Evolutionary conservation across 2,888 invertebrate species (phyloP), one percentile per base, ranked within the genome.

Genomic region (Coelopa pilipes): DNA sequence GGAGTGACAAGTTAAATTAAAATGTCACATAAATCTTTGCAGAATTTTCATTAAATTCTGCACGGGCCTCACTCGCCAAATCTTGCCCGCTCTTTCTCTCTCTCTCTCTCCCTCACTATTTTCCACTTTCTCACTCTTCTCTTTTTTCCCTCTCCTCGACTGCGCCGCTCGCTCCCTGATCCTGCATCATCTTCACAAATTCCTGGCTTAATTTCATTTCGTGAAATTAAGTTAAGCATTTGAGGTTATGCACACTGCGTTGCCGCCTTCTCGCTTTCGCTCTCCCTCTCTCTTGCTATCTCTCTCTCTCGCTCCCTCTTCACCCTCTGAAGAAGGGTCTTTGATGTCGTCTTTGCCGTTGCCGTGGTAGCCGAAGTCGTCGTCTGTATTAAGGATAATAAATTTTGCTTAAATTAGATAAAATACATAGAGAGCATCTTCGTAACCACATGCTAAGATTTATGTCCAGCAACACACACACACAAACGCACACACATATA

Each of bases 1-100:
- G 57, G 19, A 69, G 21, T 57, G 59, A 69, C 83, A 82, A 83
- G 81, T 82, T 83, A 83, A 83, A 82, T 81, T 82, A 85, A 85
- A 83, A 83, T 82, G 84, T 84, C 84, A 83, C 84, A 84, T 84
- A 85, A 84, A 84, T 84, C 85, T 83, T 85, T 78, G 79, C 80
- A 79, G 78, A 82, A 84, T 83, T 85, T 85, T 84, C 82, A 85
- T 85, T 85, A 85, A 84, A 84, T 19, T 68, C 49, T 46, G 57
- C 17, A 59, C 15, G 15, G 60, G 17, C 46, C 46, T 17, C 34
- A 34, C 34, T 34, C 34, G 34, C 4, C 34, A 34, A 34, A 34
- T 34, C 34, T 34, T 34, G 4, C 7, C 7, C 34, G 4, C 4
- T 34, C 4, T 34, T 7, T 34, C 7, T 34, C 7, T 34, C 2